Conservation (phyloP, 2,888 invertebrate genomes). For the Epinotia demarniana region DNA sequence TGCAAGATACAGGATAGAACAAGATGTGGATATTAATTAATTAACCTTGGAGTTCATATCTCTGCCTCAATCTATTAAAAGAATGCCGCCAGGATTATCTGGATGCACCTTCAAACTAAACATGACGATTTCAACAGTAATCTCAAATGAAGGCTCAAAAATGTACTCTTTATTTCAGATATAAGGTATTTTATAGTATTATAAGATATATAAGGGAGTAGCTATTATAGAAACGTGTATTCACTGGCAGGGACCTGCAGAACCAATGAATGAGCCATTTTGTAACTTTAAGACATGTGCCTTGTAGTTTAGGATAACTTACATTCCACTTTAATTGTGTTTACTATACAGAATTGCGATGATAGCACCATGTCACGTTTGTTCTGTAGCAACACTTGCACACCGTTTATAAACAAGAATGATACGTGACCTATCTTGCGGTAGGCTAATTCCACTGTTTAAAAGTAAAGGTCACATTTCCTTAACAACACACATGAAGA, state of each 20-base stretch:
- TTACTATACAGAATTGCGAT: conserved; percentile 9
- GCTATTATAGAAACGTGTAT: conserved; percentile 48
- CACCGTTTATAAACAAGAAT: neutral
- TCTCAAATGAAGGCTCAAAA: conserved; percentile 36
- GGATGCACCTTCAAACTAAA: neutral
- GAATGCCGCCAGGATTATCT: neutral
- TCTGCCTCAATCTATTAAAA: neutral
- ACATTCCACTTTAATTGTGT: conserved; percentile 20
- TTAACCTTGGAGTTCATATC: no score
- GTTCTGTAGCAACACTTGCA: neutral
- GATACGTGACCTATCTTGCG: conserved; percentile 5
- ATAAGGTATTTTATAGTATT: conserved; percentile 25
- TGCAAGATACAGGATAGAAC: neutral
- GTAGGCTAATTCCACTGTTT: neutral
- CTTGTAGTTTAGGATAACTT: conserved; percentile 54
- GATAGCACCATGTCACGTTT: conserved; percentile 1
- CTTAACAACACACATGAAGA: neutral
- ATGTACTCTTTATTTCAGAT: conserved; percentile 43
- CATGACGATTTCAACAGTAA: neutral
- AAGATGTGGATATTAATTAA: no score
- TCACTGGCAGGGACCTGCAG: conserved; percentile 67
- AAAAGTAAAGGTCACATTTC: neutral
- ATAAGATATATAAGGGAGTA: conserved; percentile 25
- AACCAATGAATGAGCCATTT: conserved; percentile 75
- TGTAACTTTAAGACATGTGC: conserved; percentile 62